These are phyloP conservation scores for Sprattus sprattus DNA, from an alignment of 2,113 vertebrate genomes.

Conservation along the genomic window DNA sequence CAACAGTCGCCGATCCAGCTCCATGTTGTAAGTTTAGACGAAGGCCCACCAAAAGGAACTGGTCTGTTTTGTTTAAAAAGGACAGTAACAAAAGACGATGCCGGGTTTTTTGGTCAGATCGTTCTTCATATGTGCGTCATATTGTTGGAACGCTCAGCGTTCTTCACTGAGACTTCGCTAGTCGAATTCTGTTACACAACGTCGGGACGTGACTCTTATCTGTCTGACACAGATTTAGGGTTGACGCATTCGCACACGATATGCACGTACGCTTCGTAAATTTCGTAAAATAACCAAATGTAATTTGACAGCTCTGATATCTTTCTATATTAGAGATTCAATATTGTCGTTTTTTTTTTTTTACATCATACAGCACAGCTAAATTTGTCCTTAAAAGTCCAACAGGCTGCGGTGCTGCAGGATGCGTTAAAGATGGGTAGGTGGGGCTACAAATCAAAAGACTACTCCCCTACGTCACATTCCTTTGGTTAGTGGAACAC, in stretches of 20 bases:
- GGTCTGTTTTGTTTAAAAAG: background rate
- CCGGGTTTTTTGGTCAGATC: background rate
- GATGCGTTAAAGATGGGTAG: background rate
- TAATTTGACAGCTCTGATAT: background rate
- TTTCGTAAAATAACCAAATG: background rate
- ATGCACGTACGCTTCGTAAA: slow-evolving; percentile 1
- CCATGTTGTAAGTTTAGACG: slow-evolving; percentile 55
- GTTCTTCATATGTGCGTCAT: background rate
- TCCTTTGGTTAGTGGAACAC: background rate
- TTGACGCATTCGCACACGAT: slow-evolving; percentile 40
- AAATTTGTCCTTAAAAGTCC: background rate
- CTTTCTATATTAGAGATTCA: background rate
- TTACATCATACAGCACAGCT: background rate
- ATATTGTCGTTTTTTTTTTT: background rate
- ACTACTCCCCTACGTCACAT: background rate
- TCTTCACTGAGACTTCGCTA: background rate
- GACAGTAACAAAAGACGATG: background rate
- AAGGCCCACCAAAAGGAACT: background rate
- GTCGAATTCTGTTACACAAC: background rate
- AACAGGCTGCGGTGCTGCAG: background rate
- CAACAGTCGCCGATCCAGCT: slow-evolving; percentile 70
- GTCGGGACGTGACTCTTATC: background rate
- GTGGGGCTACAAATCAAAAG: background rate
- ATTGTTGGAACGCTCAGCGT: background rate
- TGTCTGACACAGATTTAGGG: slow-evolving; percentile 26